Base-by-base conservation (phyloP, 2,797 vertebrate species). In the Sphaeramia orbicularis region DNA sequence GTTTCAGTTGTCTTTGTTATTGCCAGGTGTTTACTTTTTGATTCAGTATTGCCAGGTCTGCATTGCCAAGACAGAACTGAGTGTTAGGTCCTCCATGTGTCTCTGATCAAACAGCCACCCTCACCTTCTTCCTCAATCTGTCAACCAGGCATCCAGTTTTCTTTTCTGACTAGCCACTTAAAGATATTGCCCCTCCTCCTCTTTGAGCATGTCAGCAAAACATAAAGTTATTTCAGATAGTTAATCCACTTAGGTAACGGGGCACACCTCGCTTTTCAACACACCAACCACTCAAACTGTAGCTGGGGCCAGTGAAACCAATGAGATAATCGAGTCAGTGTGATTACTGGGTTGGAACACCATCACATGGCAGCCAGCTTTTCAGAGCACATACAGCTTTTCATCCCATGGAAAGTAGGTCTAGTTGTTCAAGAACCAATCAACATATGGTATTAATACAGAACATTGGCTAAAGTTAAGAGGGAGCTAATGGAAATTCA, bases 301-400 rank as follows among this genome's bases (percentile, higher is more conserved):
- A 61, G 38, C 27, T 38, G 13, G 27, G 35, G n/a, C 19, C 27
- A 32, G n/a, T 27, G 18, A 64, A 63, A 75, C 64, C 16, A 55
- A 30, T 44, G 21, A 69, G 16, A 36, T 48, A 70, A 62, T 35
- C 10, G 15, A 66, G 37, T 44, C 21, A 47, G 1, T 40, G 15
- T 57, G 44, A 62, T 81, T 68, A 56, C 65, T 36, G 43, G 50
- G 15, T 45, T 53, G 27, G 48, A 60, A 65, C 50, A 18, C n/a
- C 21, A 45, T 68, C 61, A 56, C 19, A 65, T 56, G 38, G 49
- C 15, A 47, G 30, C 40, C 37, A 52, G 38, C 27, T 61, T 40
- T 45, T 68, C 38, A 6, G 24, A 15, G 19, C 66, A 77, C 68
- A 51, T 56, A 52, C 19, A 42, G 1, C 24, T 35, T 35, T 10